phyloP scores from a whole-genome alignment of 2,113 vertebrate genomes.

The Sisor rabdophorus region DNA sequence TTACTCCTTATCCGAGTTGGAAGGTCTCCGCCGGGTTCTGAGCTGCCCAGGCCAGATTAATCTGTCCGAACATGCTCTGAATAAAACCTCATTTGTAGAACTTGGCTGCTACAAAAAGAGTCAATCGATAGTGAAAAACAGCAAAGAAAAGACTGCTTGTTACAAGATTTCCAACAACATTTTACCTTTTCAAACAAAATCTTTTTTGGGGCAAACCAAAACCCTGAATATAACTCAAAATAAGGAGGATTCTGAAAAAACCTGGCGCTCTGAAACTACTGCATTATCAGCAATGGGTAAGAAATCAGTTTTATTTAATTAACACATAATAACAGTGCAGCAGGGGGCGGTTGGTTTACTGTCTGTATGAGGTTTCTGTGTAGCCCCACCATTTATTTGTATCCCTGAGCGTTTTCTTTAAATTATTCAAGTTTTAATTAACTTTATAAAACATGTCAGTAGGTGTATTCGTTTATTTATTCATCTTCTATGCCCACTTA shows the following conservation, averaged over 20 bases:
- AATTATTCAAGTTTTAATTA: neutral
- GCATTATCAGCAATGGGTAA: slow-evolving; percentile 15
- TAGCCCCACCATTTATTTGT: neutral
- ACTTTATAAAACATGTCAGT: no score
- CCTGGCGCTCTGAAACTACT: neutral
- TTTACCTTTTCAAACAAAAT: slow-evolving; percentile 65
- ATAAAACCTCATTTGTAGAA: slow-evolving; percentile 78
- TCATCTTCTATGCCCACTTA: no score
- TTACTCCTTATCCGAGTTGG: neutral
- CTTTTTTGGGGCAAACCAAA: neutral
- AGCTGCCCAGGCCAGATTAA: slow-evolving; percentile 52
- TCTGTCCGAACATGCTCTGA: slow-evolving; percentile 57
- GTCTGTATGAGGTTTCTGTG: neutral
- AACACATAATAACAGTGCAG: neutral
- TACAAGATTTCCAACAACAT: slow-evolving; percentile 64
- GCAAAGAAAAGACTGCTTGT: slow-evolving; percentile 64
- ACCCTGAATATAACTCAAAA: slow-evolving; percentile 39
- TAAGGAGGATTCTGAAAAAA: neutral
- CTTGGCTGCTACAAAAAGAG: slow-evolving; percentile 72
- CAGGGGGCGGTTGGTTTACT: neutral
- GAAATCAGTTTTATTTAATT: neutral
- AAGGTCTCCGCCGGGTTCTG: slow-evolving; percentile 58
- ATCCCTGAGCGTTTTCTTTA: neutral
- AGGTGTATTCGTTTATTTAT: no score
- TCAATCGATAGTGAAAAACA: slow-evolving; percentile 62